Evolutionary conservation across 2,888 invertebrate species (phyloP).

Genomic region (Plagodis pulveraria): DNA sequence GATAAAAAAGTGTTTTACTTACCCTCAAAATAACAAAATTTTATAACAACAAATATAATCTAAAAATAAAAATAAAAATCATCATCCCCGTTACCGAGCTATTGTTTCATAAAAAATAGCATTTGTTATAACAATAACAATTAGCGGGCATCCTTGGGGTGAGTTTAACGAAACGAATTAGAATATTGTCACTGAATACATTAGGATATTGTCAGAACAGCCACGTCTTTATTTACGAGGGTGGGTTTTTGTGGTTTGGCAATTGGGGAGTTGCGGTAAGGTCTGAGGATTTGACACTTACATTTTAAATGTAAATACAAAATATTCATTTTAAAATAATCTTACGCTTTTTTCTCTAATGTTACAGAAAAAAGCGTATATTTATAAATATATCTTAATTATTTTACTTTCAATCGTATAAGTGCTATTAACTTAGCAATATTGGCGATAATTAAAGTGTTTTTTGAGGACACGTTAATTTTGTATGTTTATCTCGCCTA

Average conservation of each 20-base stretch:
- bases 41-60: not conserved
- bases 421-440: too few species aligned
- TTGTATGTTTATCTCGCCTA: too few species aligned
- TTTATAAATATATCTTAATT: too few species aligned
- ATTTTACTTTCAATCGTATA: too few species aligned
- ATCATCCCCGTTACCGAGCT: conserved; percentile 2
- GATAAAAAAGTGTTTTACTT: not conserved
- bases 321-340: too few species aligned
- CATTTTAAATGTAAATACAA: too few species aligned
- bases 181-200: conserved; percentile 23
- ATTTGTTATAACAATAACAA: conserved; percentile 33
- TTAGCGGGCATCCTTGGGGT: conserved; percentile 23
- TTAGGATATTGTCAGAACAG: not conserved
- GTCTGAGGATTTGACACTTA: not conserved
- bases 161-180: conserved; percentile 20
- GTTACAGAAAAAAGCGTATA: too few species aligned
- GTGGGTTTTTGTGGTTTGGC: conserved; percentile 6
- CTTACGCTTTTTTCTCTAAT: too few species aligned
- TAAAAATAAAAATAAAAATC: not conserved
- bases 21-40: too few species aligned
- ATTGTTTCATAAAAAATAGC: conserved; percentile 19
- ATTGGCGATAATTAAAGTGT: too few species aligned
- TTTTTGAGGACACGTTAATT: too few species aligned
- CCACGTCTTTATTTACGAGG: not conserved
- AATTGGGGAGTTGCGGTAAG: conserved; percentile 11